phyloP scores from a whole-genome alignment of 2,888 invertebrate genomes.

The Xestia c-nigrum region DNA sequence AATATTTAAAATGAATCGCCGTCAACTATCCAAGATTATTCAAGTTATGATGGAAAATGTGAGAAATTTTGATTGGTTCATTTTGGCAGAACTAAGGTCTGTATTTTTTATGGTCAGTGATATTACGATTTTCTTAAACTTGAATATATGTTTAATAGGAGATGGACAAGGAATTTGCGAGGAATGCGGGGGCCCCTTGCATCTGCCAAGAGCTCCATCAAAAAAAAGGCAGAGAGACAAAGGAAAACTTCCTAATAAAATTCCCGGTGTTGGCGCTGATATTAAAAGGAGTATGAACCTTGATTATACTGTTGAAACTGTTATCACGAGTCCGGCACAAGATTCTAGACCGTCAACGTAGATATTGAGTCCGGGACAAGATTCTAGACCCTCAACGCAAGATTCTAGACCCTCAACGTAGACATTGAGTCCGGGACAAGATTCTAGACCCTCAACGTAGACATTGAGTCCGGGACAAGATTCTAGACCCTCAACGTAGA shows the following conservation, averaged over 20 bases:
- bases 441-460: too few species aligned
- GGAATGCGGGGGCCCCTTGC: slow-evolving; percentile 36
- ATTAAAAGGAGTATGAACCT: slow-evolving; percentile 2
- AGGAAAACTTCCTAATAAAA: not conserved
- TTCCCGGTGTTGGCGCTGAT: not conserved
- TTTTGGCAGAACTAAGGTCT: not conserved
- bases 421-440: too few species aligned
- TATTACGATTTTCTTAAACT: not conserved
- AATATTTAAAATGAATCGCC: not conserved
- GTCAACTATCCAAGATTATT: not conserved
- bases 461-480: too few species aligned
- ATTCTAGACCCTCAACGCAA: too few species aligned
- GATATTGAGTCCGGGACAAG: too few species aligned
- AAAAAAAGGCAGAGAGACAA: not conserved
- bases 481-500: too few species aligned
- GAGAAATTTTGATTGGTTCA: not conserved
- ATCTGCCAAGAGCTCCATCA: slow-evolving; percentile 23
- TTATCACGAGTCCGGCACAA: not conserved
- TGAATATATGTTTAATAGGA: slow-evolving; percentile 9
- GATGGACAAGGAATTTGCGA: slow-evolving; percentile 7
- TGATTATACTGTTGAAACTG: not conserved
- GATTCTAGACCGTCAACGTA: not conserved
- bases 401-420: too few species aligned
- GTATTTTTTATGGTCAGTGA: not conserved
- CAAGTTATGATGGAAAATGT: not conserved